Evolutionary conservation across 2,888 invertebrate genomes (phyloP).

Genomic region (Platypus cylindrus): DNA sequence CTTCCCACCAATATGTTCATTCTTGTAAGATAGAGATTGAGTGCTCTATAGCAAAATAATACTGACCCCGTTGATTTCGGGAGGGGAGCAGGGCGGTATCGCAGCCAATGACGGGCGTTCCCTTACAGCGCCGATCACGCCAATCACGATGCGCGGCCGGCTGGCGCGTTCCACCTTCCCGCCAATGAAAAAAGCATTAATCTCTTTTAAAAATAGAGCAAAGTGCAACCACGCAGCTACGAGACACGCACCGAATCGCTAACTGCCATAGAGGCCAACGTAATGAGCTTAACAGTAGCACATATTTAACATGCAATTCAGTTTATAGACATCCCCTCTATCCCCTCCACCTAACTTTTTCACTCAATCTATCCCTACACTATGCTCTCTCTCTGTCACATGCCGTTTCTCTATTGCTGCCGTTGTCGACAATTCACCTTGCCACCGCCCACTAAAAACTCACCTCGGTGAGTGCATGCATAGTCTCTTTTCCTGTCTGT

Average conservation of each 20-base stretch:
- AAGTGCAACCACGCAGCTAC: conserved; percentile 32
- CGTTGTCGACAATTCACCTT: conserved; percentile 26
- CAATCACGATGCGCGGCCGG: conserved; percentile 29
- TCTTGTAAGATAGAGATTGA: conserved; percentile 37
- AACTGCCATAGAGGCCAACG: conserved; percentile 33
- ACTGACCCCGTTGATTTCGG: conserved; percentile 18
- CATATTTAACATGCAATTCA: conserved; percentile 37
- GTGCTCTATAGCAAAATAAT: conserved; percentile 30
- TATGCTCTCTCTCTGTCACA: no score
- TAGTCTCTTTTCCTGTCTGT: conserved; percentile 20
- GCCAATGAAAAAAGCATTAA: conserved; percentile 41
- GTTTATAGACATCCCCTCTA: conserved; percentile 35
- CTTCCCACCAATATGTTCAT: conserved; percentile 36
- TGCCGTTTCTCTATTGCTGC: no score
- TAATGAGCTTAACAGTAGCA: conserved; percentile 38
- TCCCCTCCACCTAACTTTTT: no score
- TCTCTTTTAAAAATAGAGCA: conserved; percentile 39
- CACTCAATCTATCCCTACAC: no score
- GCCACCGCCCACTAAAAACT: conserved; percentile 29
- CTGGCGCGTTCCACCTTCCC: conserved; percentile 33
- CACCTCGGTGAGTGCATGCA: conserved; percentile 25
- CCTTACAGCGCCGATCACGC: conserved; percentile 27
- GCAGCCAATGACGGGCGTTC: conserved; percentile 31
- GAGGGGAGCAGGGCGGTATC: conserved; percentile 29
- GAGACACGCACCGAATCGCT: conserved; percentile 33